A percentile compares a stretch with the other conserved stretches of the same genome.
Evolutionary conservation across 2,113 vertebrate species (phyloP).

Genomic region (Lophochroa leadbeateri): DNA sequence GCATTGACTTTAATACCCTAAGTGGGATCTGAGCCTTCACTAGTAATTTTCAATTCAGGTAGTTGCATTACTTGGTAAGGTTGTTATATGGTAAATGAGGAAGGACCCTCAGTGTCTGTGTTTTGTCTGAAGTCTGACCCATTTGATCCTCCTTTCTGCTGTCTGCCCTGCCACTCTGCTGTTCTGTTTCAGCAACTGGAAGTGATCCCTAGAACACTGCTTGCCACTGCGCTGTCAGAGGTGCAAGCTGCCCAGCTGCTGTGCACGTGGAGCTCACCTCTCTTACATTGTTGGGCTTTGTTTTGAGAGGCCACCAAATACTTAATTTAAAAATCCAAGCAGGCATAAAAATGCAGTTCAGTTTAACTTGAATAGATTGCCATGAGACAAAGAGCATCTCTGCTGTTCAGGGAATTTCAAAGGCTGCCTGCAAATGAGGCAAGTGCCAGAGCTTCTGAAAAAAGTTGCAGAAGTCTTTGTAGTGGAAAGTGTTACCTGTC

Average conservation of each 20-base stretch:
- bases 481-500: background rate
- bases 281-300: background rate
- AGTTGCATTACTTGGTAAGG: background rate
- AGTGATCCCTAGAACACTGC: background rate
- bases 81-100: background rate
- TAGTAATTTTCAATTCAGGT: background rate
- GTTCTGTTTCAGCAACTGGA: background rate
- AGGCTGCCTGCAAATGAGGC: background rate
- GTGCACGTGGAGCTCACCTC: background rate
- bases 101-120: background rate
- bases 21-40: background rate
- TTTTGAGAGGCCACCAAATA: background rate
- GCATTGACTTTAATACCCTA: background rate
- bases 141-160: background rate
- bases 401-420: background rate
- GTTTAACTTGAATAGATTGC: background rate
- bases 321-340: background rate
- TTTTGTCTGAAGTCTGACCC: background rate
- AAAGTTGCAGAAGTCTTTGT: conserved; percentile 33
- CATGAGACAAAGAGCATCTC: background rate
- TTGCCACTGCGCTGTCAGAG: background rate
- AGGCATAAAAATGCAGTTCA: background rate
- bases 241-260: background rate
- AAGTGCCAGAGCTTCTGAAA: conserved; percentile 14
- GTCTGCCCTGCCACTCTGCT: background rate